Conservation (phyloP, 2,797 vertebrate genomes). For the Enteromius radiatus region DNA sequence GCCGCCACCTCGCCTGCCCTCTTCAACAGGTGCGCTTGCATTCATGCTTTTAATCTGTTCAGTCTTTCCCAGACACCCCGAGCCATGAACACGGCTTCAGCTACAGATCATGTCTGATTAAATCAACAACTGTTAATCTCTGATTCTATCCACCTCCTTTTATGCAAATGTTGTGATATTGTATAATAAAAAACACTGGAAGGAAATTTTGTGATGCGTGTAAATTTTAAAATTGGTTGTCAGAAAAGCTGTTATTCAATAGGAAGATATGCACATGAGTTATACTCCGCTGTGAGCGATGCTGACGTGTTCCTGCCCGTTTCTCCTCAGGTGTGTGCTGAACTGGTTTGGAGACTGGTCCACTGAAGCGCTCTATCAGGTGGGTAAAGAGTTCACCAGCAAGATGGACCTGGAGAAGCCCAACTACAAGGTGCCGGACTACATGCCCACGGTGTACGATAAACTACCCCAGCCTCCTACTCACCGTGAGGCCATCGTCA, state of each 20-base stretch:
- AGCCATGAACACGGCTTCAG: too few species aligned
- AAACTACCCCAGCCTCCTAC: conserved; percentile 93
- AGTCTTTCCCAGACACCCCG: not conserved
- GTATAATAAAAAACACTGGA: too few species aligned
- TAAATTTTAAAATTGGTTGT: too few species aligned
- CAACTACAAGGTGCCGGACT: conserved; percentile 95
- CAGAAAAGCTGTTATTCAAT: too few species aligned
- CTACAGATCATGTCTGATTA: too few species aligned
- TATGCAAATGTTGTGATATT: too few species aligned
- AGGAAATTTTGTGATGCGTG: too few species aligned
- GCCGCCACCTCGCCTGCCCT: conserved; percentile 97
- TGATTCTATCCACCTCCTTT: too few species aligned
- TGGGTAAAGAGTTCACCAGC: conserved; percentile 98
- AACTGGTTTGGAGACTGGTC: conserved; percentile 99
- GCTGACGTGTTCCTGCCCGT: not conserved
- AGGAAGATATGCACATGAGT: too few species aligned
- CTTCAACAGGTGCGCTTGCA: conserved; percentile 88
- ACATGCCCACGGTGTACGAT: conserved; percentile 96
- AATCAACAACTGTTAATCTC: too few species aligned
- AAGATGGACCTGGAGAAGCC: conserved; percentile 99
- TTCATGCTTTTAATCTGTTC: not conserved
- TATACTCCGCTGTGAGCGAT: too few species aligned
- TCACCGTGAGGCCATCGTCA: conserved; percentile 95
- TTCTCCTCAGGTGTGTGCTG: conserved; percentile 87
- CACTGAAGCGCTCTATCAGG: conserved; percentile 96